Base-by-base conservation (phyloP, 1,140 invertebrate genomes). In the Diorhabda elongata region DNA sequence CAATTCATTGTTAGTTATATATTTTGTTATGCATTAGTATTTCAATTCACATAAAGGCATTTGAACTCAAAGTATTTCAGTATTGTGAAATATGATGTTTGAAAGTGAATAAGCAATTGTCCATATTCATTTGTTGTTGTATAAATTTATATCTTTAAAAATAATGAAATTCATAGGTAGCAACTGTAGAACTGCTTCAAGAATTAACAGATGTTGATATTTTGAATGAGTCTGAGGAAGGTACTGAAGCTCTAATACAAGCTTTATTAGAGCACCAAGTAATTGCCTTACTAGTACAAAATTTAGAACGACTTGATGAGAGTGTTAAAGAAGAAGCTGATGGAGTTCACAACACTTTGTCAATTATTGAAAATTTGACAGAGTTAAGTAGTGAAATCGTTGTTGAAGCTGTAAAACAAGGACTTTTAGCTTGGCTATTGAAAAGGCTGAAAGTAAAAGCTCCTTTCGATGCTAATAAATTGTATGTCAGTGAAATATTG, bases 201-300 rank as follows among this genome's bases (percentile, higher is more conserved):
- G 97, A 99, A 83, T 82, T 99, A 11, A 98, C 96, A 11, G 98
- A 99, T 85, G 91, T 96, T 9, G 97, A 99, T 81, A 95, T 95
- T 72, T 83, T 98, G 43, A 91, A 96, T 79, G 97, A 99, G 81
- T 93, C 91, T 80, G 87, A 89, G 70, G 92, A 94, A 76, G 91
- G 91, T 11, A 91, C 92, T 4, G 89, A 92, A 68, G 85, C 87
- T 8, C 81, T 95, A 7, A 90, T 95, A 61, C 90, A 91, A 76
- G 87, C 90, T 4, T 80, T 97, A 73, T 84, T 97, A 8, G 91
- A 94, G 58, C 93, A 95, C 68, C 95, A 98, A 84, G 88, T 97
- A 42, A 90, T 96, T 71, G 91, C 95, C n/a, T 80, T 97, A 44
- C 80, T 99, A 2, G 90, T 98, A 3, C 95, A 98, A 82, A 98